These are phyloP conservation scores for Cranoglanis bouderius DNA, from an alignment of 2,113 vertebrate genomes.

Conservation along the genomic window DNA sequence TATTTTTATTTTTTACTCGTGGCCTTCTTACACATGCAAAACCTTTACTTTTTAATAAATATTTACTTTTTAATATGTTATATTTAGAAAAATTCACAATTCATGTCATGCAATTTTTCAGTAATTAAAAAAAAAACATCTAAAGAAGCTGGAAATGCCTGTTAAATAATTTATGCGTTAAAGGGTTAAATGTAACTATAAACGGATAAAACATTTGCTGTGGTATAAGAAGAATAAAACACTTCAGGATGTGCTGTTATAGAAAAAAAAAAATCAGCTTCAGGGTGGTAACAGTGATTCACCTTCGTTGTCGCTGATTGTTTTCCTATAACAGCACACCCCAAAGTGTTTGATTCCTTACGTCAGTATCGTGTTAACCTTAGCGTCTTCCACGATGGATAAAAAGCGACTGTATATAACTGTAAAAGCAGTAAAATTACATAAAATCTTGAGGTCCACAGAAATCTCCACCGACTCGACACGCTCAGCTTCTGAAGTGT, in stretches of 20 bases:
- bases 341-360: neutral
- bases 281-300: neutral
- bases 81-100: neutral
- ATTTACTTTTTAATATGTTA: neutral
- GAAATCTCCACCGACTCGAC: neutral
- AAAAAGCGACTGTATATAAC: neutral
- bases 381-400: neutral
- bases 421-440: constrained; percentile 17
- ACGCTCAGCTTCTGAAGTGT: neutral
- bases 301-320: neutral
- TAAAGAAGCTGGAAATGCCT: no score
- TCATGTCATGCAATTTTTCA: neutral
- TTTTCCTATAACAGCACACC: neutral
- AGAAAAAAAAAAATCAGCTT: neutral
- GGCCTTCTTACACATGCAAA: no score
- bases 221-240: neutral
- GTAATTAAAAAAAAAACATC: no score
- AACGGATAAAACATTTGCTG: neutral
- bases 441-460: constrained; percentile 53
- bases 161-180: no score
- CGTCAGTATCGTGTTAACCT: neutral
- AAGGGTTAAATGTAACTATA: neutral
- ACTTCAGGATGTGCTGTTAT: neutral
- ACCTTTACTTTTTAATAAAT: no score
- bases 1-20: no score